These are phyloP conservation scores for Coenonympha arcania DNA, from an alignment of 2,888 invertebrate genomes.

Conservation along the genomic window DNA sequence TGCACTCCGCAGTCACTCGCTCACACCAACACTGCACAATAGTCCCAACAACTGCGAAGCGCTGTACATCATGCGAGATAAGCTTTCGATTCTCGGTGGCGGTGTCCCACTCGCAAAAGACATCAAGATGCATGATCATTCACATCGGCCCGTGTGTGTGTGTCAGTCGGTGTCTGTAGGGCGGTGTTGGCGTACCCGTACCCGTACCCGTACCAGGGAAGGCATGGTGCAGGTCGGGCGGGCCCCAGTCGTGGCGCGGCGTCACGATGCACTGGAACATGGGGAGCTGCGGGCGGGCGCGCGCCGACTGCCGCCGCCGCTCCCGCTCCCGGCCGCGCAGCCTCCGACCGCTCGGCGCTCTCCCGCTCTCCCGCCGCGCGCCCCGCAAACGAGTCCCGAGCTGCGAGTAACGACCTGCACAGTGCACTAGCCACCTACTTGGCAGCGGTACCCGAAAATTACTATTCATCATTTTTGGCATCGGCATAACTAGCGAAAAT, in stretches of 20 bases:
- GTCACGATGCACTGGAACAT: slow-evolving; percentile 91
- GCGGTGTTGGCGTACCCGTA: slow-evolving; percentile 3
- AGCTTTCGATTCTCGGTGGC: too few relatives aligned
- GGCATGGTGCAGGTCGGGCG: slow-evolving; percentile 80
- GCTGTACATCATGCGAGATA: too few relatives aligned
- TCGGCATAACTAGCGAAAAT: too few relatives aligned
- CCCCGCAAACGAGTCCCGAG: too few relatives aligned
- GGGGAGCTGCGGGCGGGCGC: slow-evolving; percentile 37
- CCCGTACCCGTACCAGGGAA: slow-evolving; percentile 77
- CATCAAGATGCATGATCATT: too few relatives aligned
- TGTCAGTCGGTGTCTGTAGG: slow-evolving; percentile 23
- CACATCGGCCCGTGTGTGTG: too few relatives aligned
- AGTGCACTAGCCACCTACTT: too few relatives aligned
- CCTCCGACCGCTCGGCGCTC: not conserved
- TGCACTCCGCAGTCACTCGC: too few relatives aligned
- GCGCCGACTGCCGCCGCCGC: slow-evolving; percentile 35
- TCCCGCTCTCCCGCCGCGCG: not conserved
- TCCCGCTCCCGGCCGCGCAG: slow-evolving; percentile 29
- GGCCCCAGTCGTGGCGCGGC: slow-evolving; percentile 83
- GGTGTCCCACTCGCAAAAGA: too few relatives aligned
- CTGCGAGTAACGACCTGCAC: not conserved
- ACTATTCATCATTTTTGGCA: not conserved
- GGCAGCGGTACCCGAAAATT: not conserved
- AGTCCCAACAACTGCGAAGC: too few relatives aligned
- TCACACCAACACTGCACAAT: too few relatives aligned